Conservation (phyloP, 2,113 vertebrate genomes). For the Psilopogon haemacephalus region DNA sequence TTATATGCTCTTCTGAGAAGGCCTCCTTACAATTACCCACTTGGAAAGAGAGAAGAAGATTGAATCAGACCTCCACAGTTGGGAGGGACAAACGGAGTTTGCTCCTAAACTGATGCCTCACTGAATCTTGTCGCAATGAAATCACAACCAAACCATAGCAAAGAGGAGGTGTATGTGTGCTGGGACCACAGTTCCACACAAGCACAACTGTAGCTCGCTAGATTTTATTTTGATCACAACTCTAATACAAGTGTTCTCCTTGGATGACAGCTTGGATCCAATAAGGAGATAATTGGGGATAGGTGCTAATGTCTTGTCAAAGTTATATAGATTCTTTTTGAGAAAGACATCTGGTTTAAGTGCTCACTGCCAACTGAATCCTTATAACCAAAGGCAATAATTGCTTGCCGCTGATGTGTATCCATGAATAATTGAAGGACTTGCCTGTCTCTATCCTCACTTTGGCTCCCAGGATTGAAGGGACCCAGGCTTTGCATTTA, state of each 20-base stretch:
- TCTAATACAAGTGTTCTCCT: background rate
- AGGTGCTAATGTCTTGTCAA: slow-evolving; percentile 50
- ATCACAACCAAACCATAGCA: background rate
- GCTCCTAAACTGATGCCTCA: background rate
- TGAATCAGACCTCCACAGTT: background rate
- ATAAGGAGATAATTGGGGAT: slow-evolving; percentile 20
- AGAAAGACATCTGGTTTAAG: slow-evolving; percentile 52
- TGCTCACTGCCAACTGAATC: slow-evolving; percentile 42
- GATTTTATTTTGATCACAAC: slow-evolving; percentile 25
- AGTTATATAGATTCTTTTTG: background rate
- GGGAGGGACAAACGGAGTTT: background rate
- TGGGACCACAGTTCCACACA: background rate
- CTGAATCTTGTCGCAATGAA: background rate
- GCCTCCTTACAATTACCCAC: background rate
- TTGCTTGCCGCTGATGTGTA: slow-evolving; percentile 56
- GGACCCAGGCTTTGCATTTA: slow-evolving; percentile 6
- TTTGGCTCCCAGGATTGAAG: slow-evolving; percentile 48
- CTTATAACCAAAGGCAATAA: slow-evolving; percentile 50
- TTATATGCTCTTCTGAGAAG: background rate
- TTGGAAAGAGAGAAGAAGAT: background rate
- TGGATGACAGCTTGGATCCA: slow-evolving; percentile 23
- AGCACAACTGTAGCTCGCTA: background rate
- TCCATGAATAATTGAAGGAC: slow-evolving; percentile 68
- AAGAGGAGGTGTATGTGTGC: background rate
- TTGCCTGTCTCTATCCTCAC: slow-evolving; percentile 29